Evolutionary conservation across 2,113 vertebrate genomes (phyloP).

Genomic region (Ptyas mucosa): DNA sequence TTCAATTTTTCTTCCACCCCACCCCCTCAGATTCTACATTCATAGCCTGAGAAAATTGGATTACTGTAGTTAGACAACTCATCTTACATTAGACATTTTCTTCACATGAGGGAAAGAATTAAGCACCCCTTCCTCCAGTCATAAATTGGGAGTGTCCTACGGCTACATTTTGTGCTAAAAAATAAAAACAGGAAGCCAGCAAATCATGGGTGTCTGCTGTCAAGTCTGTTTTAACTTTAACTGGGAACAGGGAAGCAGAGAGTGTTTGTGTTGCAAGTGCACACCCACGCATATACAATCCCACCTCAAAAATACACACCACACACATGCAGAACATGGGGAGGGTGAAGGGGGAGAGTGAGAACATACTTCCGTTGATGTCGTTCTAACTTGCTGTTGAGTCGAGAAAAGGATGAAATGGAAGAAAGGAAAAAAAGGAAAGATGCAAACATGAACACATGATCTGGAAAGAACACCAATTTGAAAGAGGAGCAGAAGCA

Average conservation of each 20-base stretch:
- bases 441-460: slow-evolving; percentile 16
- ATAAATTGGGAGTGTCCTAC: background rate
- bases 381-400: slow-evolving; percentile 49
- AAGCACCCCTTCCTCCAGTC: background rate
- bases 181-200: background rate
- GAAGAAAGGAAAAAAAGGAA: background rate
- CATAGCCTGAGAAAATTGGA: background rate
- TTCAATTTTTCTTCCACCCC: background rate
- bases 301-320: background rate
- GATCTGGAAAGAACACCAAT: background rate
- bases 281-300: background rate
- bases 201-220: background rate
- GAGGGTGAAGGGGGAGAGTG: background rate
- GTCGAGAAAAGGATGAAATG: slow-evolving; percentile 7
- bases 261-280: background rate
- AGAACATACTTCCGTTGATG: slow-evolving; percentile 45
- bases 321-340: background rate
- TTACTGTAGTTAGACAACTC: background rate
- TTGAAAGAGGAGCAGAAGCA: background rate
- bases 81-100: background rate
- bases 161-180: background rate
- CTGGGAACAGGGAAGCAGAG: background rate
- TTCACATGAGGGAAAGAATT: background rate
- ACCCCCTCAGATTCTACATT: background rate
- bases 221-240: background rate